Percentiles rank a stretch among this genome's conserved stretches.
Conservation (phyloP, 1,140 invertebrate species). For the Antheraea pernyi region DNA sequence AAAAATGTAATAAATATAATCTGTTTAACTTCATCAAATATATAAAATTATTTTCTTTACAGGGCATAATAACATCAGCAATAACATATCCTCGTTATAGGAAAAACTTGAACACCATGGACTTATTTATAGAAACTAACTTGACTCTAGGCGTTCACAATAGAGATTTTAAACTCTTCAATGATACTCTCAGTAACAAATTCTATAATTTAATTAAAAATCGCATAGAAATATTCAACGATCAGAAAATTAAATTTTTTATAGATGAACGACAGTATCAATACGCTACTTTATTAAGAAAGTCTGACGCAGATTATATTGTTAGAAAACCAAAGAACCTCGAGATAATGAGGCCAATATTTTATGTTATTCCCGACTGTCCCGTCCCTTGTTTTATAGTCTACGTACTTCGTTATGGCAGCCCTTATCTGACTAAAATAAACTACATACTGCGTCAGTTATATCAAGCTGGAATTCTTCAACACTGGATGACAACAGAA, state of each 20-base stretch:
- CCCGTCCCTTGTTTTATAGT: conserved; percentile 65
- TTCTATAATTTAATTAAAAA: conserved; percentile 35
- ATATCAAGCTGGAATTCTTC: conserved; percentile 59
- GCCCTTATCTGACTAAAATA: conserved; percentile 55
- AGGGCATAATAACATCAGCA: conserved; percentile 67
- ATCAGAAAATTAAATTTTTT: conserved; percentile 51
- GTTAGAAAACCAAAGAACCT: conserved; percentile 51
- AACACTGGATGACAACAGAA: conserved; percentile 58
- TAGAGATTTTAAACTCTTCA: conserved; percentile 51
- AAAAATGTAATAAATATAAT: not conserved
- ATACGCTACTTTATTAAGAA: conserved; percentile 58
- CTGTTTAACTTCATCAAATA: not conserved
- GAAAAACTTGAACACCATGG: conserved; percentile 50
- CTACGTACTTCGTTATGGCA: conserved; percentile 63
- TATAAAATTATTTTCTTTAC: conserved; percentile 31
- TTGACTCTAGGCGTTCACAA: conserved; percentile 61
- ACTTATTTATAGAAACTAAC: conserved; percentile 47
- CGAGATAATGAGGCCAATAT: conserved; percentile 53
- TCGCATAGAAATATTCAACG: conserved; percentile 50
- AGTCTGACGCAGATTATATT: conserved; percentile 53
- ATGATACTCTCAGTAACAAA: conserved; percentile 38
- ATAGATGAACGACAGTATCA: conserved; percentile 50
- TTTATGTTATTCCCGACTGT: conserved; percentile 54
- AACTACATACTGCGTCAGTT: conserved; percentile 52
- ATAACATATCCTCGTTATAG: conserved; percentile 66